Evolutionary conservation across 2,113 vertebrate species (phyloP), one percentile per base, ranked within the genome.

Genomic region (Aix galericulata): DNA sequence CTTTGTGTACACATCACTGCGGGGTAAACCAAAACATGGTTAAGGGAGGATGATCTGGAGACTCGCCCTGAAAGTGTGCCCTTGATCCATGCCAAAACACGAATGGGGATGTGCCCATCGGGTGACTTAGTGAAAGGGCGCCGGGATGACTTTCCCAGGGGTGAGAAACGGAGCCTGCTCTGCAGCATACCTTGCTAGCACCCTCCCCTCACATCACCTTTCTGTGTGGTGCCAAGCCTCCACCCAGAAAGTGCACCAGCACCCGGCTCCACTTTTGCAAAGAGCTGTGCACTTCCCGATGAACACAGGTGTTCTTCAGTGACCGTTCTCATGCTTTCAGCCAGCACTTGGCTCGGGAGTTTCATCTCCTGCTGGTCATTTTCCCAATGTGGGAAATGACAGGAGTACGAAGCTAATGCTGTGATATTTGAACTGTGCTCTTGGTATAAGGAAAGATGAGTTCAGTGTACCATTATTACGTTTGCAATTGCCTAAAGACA

Each of bases 291-390:
- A 17, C 36, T 13, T 75, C 60, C 18, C 15, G 27, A 60, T 32
- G 66, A 42, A 26, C 8, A 11, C 3, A 26, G 64, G n/a, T 17
- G 6, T 12, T 82, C 78, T 59, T 58, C 26, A 13, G 22, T 90
- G 88, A 44, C 48, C 0, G 0, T 11, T 53, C 1, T 2, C 21
- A 2, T 73, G 42, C 44, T 34, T 88, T 67, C 64, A 38, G 34
- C 31, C 36, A 79, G 60, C 22, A 31, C 29, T 48, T 62, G 53
- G 23, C 50, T 88, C 38, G 15, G 12, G 56, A 50, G 25, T 81
- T 89, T 79, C 71, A 53, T 13, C 34, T 50, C 32, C 74, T 86
- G 38, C 32, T 88, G 6, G 55, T 81, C 38, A 4, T 81, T 84
- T 63, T 71, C 40, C 34, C 82, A 53, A 1, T 2, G 20, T 32